Conservation (phyloP, 37 sponge, comb jelly and placozoan genomes). For the Corticium candelabrum region DNA sequence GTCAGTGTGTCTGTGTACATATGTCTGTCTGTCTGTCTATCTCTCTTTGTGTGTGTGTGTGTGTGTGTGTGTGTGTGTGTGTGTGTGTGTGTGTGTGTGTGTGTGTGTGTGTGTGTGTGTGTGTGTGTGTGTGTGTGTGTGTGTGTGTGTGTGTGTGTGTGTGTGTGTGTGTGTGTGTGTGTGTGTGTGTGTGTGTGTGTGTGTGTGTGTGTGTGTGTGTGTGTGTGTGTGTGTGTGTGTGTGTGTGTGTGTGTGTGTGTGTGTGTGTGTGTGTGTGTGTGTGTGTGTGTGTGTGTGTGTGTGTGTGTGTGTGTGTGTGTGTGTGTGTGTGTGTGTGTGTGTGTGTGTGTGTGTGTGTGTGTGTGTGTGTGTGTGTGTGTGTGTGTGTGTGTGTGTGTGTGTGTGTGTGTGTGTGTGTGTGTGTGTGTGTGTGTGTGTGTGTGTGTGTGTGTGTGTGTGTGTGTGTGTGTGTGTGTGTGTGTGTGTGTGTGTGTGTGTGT, state of each 20-base stretch:
- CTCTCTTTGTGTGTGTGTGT: too few relatives aligned
- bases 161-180: background rate
- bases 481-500: too few relatives aligned
- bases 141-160: background rate
- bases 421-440: too few relatives aligned
- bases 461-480: too few relatives aligned
- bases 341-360: too few relatives aligned
- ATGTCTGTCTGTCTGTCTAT: too few relatives aligned
- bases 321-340: conserved; percentile 6
- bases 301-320: background rate
- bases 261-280: background rate
- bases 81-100: background rate
- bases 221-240: background rate
- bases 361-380: too few relatives aligned
- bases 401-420: too few relatives aligned
- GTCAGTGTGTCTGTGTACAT: too few relatives aligned
- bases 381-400: too few relatives aligned
- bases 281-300: background rate
- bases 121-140: background rate
- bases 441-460: too few relatives aligned
- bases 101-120: background rate
- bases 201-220: background rate
- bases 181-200: background rate
- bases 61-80: background rate
- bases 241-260: background rate